These are phyloP conservation scores for Aspidiotus rigidus DNA, from an alignment of 2,888 invertebrate genomes.

Conservation along the genomic window DNA sequence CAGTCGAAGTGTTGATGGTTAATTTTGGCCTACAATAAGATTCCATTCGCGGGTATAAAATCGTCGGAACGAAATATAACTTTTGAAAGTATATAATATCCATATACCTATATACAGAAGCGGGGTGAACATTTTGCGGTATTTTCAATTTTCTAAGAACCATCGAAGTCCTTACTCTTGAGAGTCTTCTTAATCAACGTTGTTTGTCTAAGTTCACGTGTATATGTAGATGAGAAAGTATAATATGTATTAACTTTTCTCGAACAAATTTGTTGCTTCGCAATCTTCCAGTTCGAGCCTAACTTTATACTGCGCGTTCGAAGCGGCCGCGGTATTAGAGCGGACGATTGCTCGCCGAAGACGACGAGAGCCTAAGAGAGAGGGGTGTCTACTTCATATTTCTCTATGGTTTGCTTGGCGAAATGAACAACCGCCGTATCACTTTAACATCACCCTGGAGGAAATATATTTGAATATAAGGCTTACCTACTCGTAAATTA, in stretches of 20 bases:
- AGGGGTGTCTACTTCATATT: conserved; percentile 23
- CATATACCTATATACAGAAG: conserved; percentile 1
- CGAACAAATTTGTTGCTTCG: conserved; percentile 29
- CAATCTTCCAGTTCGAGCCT: conserved; percentile 21
- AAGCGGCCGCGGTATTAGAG: conserved; percentile 22
- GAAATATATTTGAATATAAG: conserved; percentile 31
- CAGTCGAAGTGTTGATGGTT: no score
- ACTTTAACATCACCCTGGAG: conserved; percentile 32
- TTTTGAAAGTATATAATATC: no score
- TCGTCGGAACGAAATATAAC: no score
- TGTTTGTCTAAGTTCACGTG: conserved; percentile 9
- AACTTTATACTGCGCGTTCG: conserved; percentile 16
- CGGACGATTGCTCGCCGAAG: conserved; percentile 16
- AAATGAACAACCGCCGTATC: conserved; percentile 28
- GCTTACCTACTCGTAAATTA: conserved; percentile 28
- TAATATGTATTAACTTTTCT: conserved; percentile 22
- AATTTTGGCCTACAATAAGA: no score
- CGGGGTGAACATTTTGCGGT: conserved; percentile 33
- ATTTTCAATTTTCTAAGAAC: conserved; percentile 34
- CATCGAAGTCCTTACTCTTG: conserved; percentile 28
- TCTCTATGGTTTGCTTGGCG: conserved; percentile 24
- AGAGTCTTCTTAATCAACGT: conserved; percentile 29
- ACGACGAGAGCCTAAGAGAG: neutral
- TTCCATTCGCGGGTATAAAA: no score
- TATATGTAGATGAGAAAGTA: neutral